Percentiles rank a stretch among this genome's conserved stretches.
Conservation (phyloP, 2,888 invertebrate genomes). For the Agonopterix arenella region DNA sequence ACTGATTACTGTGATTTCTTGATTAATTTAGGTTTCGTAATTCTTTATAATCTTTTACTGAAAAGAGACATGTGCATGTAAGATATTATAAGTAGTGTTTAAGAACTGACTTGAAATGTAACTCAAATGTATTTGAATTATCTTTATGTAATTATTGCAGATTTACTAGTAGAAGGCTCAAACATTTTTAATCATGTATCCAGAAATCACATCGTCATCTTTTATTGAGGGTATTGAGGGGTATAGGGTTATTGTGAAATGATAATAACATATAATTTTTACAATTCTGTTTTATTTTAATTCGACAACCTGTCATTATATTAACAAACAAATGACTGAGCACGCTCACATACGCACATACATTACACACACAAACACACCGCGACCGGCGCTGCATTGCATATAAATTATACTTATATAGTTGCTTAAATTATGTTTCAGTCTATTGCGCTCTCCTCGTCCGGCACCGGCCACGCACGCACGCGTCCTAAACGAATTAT, state of each 20-base stretch:
- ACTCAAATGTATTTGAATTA: no score
- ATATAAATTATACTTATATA: constrained; percentile 81
- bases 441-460: constrained; percentile 77
- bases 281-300: constrained; percentile 79
- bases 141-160: background rate
- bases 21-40: no score
- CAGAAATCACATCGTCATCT: background rate
- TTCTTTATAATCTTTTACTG: no score
- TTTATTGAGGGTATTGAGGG: background rate
- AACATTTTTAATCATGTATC: background rate
- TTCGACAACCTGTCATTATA: constrained; percentile 88
- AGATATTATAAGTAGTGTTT: no score
- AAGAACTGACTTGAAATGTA: no score
- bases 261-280: constrained; percentile 58
- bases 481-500: constrained; percentile 78
- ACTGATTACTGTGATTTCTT: no score
- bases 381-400: constrained; percentile 79
- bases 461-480: constrained; percentile 75
- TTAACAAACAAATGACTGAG: constrained; percentile 79
- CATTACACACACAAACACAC: constrained; percentile 79
- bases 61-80: no score
- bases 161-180: background rate
- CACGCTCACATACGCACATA: constrained; percentile 79
- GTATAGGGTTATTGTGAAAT: constrained; percentile 23
- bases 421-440: constrained; percentile 77